Evolutionary conservation across 2,797 vertebrate genomes (phyloP), one percentile per base, ranked within the genome.

Genomic region (Cottoperca gobio): DNA sequence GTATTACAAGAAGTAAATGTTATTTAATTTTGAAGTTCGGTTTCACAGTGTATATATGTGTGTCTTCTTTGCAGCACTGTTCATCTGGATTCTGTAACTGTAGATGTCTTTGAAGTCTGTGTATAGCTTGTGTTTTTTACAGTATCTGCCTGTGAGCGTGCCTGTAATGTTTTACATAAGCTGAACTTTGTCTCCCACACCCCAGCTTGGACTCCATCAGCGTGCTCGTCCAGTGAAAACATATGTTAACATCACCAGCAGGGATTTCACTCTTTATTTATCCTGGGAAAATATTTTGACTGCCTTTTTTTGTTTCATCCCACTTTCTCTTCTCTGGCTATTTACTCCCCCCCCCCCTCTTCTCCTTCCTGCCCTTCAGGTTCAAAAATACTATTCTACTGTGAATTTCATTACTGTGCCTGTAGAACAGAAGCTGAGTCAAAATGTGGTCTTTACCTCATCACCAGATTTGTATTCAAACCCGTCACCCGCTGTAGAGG

Each of bases 251-350:
- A 50, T 55, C 58, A 82, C 66, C 58, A 42, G 63, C 57, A 85
- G 71, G 65, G 71, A 67, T 72, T 80, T 81, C 65, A 52, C 81
- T 70, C 70, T 88, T 77, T 84, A 78, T 86, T 79, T 54, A 75
- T 77, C 14, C 63, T 63, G 48, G 76, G 45, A 68, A 82, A 81
- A 79, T 82, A 72, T 76, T 82, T 79, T 60, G 14, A 50, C 67
- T 79, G 17, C 24, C 7, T 73, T 73, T 67, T 73, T 73, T 67
- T 81, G 46, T 81, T 86, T 66, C 31, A 63, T 71, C 57, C 23
- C 24, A 8, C 59, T 72, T 76, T 68, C 35, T 39, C 52, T 23
- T 72, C 54, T 49, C 35, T 74, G 64, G 45, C 69, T 84, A 49
- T 85, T 81, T 53, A 43, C 50, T 52, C 49, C 37, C 40, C 49